Evolutionary conservation across 2,888 invertebrate species (phyloP), one percentile per base, ranked within the genome.

Genomic region (Standfussiana lucernea): DNA sequence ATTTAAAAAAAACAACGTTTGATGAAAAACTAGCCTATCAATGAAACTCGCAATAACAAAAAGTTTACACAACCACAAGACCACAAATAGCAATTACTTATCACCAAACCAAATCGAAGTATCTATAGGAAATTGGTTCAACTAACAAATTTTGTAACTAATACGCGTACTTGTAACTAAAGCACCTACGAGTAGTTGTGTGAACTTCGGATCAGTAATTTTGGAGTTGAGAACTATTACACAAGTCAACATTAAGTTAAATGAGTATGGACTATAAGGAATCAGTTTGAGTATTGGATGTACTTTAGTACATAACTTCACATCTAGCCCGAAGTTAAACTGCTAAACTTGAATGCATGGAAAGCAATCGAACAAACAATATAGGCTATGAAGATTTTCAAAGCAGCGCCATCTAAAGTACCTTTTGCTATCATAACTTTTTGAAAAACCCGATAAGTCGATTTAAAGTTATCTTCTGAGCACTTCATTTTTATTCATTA

Each of bases 211-310:
- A 50, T 32, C 50, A 66, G 67, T 59, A 68, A 42, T 75, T 59
- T 59, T 24, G 15, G 53, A 78, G 68, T 69, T 59, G 32, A 7
- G 5, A 82, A 81, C 72, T 82, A 62, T 77, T 32, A 45, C 32
- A 62, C 50, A 59, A 82, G 72, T 82, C 82, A 82, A 82, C 61
- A 67, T 62, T 42, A 73, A 81, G 45, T 82, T 70, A 65, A 50
- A 80, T 80, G 47, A 74, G 64, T 80, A 32, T 64, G 73, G 35
- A 59, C n/a, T 68, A 68, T 28, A 53, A n/a, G 50, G 59, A 45
- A 76, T 56, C 21, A 35, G 80, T 68, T 69, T 32, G 15, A 47
- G 28, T 40, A 42, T 72, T 62, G 8, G 10, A 45, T 28, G n/a
- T 18, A 24, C 50, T 3, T 50, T 24, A 11, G 24, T 24, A 47